Conservation (phyloP, 1,140 invertebrate species). For the Potamilus streckersoni region DNA sequence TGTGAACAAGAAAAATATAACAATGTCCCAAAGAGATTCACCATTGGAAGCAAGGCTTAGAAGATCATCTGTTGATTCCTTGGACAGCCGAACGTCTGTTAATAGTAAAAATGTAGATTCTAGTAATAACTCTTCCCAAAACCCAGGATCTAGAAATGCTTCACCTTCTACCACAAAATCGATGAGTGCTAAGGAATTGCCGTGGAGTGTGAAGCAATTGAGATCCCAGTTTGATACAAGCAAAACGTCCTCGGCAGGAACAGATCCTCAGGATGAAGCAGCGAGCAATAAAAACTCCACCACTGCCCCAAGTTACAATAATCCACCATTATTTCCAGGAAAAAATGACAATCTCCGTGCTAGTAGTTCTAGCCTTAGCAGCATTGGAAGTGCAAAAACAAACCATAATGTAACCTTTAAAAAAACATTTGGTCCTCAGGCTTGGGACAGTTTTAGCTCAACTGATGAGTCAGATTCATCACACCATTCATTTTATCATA, state of each 20-base stretch:
- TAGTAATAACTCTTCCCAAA: no score
- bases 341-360: slow-evolving; percentile 17
- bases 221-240: slow-evolving; percentile 25
- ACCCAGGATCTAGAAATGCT: no score
- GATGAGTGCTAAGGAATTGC: slow-evolving; percentile 12
- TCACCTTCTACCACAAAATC: not conserved
- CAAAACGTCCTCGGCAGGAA: not conserved
- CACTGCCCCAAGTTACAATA: not conserved
- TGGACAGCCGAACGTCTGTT: no score
- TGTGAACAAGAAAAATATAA: no score
- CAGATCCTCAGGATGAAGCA: not conserved
- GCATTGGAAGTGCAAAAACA: not conserved
- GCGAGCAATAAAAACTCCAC: not conserved
- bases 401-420: not conserved
- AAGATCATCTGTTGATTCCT: no score
- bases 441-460: slow-evolving; percentile 26
- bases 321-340: slow-evolving; percentile 10
- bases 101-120: no score
- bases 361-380: slow-evolving; percentile 24
- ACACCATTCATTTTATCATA: slow-evolving; percentile 22
- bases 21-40: no score
- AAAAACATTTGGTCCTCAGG: slow-evolving; percentile 24
- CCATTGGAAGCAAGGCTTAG: no score
- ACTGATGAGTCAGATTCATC: slow-evolving; percentile 27
- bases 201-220: slow-evolving; percentile 32